These are phyloP conservation scores for Choloepus hoffmanni DNA, from an alignment of 2,113 vertebrate species.

Conservation along the genomic window DNA sequence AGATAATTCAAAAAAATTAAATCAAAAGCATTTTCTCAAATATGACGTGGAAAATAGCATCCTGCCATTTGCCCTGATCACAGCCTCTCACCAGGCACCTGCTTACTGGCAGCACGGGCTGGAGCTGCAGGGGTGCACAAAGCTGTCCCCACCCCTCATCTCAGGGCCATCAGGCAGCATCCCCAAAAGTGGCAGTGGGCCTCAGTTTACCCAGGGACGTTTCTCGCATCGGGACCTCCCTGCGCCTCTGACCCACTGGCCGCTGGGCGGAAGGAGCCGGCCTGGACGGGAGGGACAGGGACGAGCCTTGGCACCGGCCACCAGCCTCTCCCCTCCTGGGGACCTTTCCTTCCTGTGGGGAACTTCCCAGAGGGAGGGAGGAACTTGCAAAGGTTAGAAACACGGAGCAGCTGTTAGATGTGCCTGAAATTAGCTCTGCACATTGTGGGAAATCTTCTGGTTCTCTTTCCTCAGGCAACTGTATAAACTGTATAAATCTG, in stretches of 20 bases:
- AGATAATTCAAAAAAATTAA: neutral
- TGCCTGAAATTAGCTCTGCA: neutral
- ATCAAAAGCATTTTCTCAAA: neutral
- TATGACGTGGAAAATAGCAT: neutral
- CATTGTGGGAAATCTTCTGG: neutral
- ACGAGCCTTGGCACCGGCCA: too few species aligned
- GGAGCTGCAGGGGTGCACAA: neutral
- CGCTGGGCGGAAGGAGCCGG: neutral
- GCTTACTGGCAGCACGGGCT: neutral
- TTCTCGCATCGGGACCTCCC: neutral
- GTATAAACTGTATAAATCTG: neutral
- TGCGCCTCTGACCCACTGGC: neutral
- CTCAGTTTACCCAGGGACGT: neutral
- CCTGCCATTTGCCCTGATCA: neutral
- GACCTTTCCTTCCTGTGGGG: neutral
- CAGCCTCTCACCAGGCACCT: neutral
- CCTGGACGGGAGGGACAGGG: too few species aligned
- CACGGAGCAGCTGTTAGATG: neutral
- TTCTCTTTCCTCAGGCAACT: neutral
- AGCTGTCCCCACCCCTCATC: neutral
- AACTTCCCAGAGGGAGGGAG: neutral
- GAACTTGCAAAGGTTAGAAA: neutral
- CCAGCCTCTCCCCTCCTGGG: neutral
- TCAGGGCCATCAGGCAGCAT: neutral
- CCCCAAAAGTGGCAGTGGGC: neutral